Evolutionary conservation across 2,113 vertebrate genomes (phyloP).

Genomic region (human (Homo sapiens)): DNA sequence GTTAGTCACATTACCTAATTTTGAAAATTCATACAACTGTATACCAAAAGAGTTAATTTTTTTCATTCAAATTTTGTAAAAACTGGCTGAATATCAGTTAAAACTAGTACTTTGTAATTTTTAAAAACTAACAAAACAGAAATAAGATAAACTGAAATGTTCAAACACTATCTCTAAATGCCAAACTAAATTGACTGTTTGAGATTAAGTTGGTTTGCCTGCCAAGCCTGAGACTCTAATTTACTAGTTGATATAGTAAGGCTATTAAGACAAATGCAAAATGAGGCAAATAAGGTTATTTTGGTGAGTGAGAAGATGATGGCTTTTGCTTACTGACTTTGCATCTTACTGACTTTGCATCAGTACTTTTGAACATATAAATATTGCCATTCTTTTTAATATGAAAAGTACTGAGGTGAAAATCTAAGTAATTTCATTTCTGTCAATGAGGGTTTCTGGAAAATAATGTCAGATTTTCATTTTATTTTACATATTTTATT

Average conservation of each 20-base stretch:
- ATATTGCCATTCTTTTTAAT: not conserved
- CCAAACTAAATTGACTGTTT: not conserved
- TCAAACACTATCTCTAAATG: not conserved
- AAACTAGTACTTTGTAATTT: not conserved
- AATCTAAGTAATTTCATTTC: not conserved
- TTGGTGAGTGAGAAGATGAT: not conserved
- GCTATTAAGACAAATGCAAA: slow-evolving; percentile 2
- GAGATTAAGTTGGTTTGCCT: not conserved
- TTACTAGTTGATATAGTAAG: not conserved
- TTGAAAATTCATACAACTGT: not conserved
- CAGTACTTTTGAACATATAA: not conserved
- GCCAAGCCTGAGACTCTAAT: not conserved
- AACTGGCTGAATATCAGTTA: not conserved
- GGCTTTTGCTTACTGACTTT: not conserved
- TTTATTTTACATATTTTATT: not conserved
- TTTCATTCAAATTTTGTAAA: not conserved
- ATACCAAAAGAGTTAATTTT: not conserved
- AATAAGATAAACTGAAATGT: not conserved
- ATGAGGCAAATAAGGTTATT: not conserved
- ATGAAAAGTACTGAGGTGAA: not conserved
- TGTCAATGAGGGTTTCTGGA: not conserved
- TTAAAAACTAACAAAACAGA: not conserved
- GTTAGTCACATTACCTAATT: not conserved
- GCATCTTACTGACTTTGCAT: not conserved
- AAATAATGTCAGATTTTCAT: not conserved